A percentile compares a stretch with the other conserved stretches of the same genome.
Conservation (phyloP, 37 sponge, comb jelly and placozoan genomes). For the Beroe ovata region DNA sequence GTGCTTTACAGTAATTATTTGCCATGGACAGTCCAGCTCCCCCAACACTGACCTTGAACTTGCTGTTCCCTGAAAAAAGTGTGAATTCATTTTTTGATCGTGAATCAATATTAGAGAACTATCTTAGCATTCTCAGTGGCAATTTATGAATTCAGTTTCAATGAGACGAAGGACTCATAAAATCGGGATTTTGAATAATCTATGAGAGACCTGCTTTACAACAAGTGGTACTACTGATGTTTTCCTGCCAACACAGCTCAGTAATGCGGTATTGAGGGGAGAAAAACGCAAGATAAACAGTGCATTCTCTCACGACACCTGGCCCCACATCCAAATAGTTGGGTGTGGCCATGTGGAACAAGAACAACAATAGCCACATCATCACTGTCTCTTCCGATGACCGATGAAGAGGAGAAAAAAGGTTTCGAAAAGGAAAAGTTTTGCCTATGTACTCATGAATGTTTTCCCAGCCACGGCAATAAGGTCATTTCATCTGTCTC, state of each 20-base stretch:
- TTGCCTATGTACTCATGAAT: too few species aligned
- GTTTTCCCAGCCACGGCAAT: too few species aligned
- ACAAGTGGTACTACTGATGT: not conserved
- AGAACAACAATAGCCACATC: not conserved
- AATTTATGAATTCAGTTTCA: too few species aligned
- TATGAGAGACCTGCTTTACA: not conserved
- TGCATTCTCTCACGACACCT: not conserved
- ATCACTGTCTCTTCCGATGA: too few species aligned
- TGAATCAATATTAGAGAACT: too few species aligned
- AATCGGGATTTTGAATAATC: too few species aligned
- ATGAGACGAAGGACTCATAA: too few species aligned
- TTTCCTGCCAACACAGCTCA: not conserved
- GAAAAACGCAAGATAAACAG: not conserved
- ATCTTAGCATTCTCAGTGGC: too few species aligned
- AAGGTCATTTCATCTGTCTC: too few species aligned
- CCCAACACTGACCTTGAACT: conserved; percentile 27
- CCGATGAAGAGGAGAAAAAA: too few species aligned
- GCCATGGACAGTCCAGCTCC: conserved; percentile 9
- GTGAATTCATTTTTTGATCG: too few species aligned
- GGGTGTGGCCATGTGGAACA: not conserved
- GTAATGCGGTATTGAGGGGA: not conserved
- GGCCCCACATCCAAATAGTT: not conserved
- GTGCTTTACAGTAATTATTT: conserved; percentile 42
- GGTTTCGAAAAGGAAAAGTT: too few species aligned
- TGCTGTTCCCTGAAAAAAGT: conserved; percentile 40